These are phyloP conservation scores for Dexiosoma caninum DNA, from an alignment of 2,888 invertebrate species.

Conservation along the genomic window DNA sequence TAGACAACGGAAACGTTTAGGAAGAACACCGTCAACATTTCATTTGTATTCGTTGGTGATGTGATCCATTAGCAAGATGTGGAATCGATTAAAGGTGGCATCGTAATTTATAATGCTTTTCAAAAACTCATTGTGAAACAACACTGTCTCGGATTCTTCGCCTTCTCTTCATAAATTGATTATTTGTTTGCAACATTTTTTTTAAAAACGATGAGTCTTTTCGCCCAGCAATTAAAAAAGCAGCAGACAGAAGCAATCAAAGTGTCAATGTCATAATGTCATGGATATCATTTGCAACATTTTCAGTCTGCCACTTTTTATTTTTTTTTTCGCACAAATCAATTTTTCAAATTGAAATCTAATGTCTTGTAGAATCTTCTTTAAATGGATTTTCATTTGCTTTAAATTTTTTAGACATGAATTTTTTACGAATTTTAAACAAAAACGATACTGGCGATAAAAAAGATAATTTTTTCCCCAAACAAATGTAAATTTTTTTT, in stretches of 20 bases:
- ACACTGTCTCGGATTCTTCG: no score
- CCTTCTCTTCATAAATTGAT: no score
- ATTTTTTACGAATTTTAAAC: neutral
- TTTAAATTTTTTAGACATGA: neutral
- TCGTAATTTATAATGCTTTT: no score
- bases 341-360: neutral
- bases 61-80: no score
- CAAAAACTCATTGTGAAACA: no score
- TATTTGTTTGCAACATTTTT: no score
- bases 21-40: no score
- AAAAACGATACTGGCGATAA: neutral
- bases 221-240: neutral
- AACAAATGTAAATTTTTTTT: neutral
- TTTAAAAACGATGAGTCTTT: no score
- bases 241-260: conserved; percentile 42
- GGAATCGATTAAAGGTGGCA: no score
- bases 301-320: neutral
- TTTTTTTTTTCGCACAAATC: neutral
- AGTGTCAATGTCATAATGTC: conserved; percentile 48
- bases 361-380: neutral
- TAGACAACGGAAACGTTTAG: no score
- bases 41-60: no score
- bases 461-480: neutral
- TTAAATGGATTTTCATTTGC: neutral
- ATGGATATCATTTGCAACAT: neutral